Conservation (phyloP, 2,888 invertebrate species). For the Lasioglossum vierecki region DNA sequence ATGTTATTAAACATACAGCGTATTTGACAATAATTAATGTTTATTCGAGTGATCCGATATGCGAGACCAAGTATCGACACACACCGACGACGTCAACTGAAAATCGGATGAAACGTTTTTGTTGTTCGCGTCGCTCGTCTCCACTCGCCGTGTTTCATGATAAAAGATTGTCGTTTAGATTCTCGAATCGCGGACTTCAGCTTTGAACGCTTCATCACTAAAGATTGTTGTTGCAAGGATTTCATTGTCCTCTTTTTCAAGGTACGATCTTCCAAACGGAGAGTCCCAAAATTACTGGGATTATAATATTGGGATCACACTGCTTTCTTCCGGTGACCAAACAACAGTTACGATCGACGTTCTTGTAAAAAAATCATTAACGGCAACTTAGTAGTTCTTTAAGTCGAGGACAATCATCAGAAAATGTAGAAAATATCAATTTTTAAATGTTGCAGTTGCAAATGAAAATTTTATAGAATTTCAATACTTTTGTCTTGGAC, state of each 20-base stretch:
- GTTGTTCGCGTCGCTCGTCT: neutral
- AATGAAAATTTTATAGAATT: neutral
- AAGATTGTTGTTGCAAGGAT: constrained; percentile 7
- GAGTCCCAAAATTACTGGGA: neutral
- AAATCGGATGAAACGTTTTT: neutral
- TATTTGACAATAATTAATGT: constrained; percentile 68
- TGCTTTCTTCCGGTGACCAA: neutral
- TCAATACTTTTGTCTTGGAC: neutral
- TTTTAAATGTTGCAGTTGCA: neutral
- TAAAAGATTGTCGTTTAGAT: neutral
- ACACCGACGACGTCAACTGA: constrained; percentile 7
- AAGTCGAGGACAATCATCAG: neutral
- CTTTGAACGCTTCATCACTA: constrained; percentile 14
- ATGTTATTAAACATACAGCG: constrained; percentile 55
- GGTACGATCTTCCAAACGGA: neutral
- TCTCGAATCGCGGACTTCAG: constrained; percentile 29
- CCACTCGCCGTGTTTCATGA: neutral
- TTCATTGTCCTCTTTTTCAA: neutral
- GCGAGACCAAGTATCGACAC: constrained; percentile 44
- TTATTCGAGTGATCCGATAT: constrained; percentile 34
- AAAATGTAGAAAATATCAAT: neutral
- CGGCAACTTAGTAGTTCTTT: neutral
- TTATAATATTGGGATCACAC: constrained; percentile 13
- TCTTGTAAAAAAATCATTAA: neutral
- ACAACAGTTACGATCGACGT: neutral